Base-by-base conservation (phyloP, 2,888 invertebrate species). In the Ptilodon capucinus region DNA sequence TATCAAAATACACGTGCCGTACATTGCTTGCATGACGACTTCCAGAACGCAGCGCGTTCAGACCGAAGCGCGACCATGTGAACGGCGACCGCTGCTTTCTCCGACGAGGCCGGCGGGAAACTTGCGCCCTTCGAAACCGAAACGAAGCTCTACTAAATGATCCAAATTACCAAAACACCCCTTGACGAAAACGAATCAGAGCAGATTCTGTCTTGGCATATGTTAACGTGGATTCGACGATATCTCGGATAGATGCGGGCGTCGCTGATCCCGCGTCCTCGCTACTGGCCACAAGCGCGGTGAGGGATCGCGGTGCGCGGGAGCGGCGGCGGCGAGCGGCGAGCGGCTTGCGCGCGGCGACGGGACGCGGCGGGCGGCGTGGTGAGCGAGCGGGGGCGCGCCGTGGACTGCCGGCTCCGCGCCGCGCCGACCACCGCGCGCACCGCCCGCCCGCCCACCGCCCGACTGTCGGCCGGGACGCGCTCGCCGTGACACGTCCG, bases 331-430 rank as follows among this genome's bases (percentile, higher is more conserved):
- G 40, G 50, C 45, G 16, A 30, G 23, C 45, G n/a, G 42, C 28
- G 21, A 32, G 42, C 28, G 34, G 13, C 42, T 50, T 32, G 54
- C 51, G 44, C 48, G 50, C 42, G 51, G 41, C 44, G 57, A 51
- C 57, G 57, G 54, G 57, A 54, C 59, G 60, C 48, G 25, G 46
- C 42, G 40, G 19, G 42, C 28, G 34, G 13, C 42, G 52, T 32
- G 41, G 25, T 4, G 34, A 41, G 54, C 51, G 44, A 48, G 50
- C 42, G 51, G 41, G 46, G 57, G 51, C 57, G 57, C 55, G 57
- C 56, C 59, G 60, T 48, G 25, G 46, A 50, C 46, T 52, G 54
- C 60, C 58, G 56, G 62, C 57, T 55, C 62, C 59, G 53, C 57
- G 45, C 50, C 57, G 49, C 57, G 54, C 53, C 50, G 57, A 48